Base-by-base conservation (phyloP, 2,113 vertebrate species). In the Tauraco erythrolophus region DNA sequence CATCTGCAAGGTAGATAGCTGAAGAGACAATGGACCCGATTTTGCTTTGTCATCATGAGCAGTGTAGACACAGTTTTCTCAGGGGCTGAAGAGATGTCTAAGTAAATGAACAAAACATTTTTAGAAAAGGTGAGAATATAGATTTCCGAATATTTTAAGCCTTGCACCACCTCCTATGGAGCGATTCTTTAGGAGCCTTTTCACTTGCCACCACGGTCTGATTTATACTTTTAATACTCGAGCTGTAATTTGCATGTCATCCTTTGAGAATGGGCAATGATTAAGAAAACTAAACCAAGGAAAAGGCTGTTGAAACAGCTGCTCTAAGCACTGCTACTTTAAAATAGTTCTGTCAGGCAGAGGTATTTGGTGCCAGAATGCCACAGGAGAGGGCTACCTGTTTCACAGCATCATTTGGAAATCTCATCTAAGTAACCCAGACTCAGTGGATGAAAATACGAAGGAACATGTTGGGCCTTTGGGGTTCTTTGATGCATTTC, bases 151-250 rank as follows among this genome's bases (percentile, higher is more conserved):
- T 87, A 54, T 94, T 88, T 87, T 87, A 72, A 94, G 41, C 54
- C 41, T 79, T 82, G 51, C 16, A 48, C 71, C 78, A 56, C 75
- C 80, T 95, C 89, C 92, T 50, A 7, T 89, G 58, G 86, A 78
- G 89, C 65, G 2, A 0, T 66, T 91, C 46, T 91, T 16, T 27
- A 33, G 74, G 45, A 89, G 65, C 33, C 88, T 69, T 91, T 91
- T 70, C 46, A 25, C 41, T 70, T 81, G 58, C 88, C 62, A 88
- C 61, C 0, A 56, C 33, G 4, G 25, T 43, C 57, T 93, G 92
- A 96, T 95, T 97, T 97, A 94, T 93, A 23, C 51, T 77, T 91
- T 68, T 89, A 96, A 96, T 94, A 95, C 75, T 61, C 76, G 89
- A 85, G 87, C 89, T 91, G 78, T 89, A 92, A 95, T 97, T 96